Base-by-base conservation (phyloP, 2,888 invertebrate species). In the Tuta absoluta region DNA sequence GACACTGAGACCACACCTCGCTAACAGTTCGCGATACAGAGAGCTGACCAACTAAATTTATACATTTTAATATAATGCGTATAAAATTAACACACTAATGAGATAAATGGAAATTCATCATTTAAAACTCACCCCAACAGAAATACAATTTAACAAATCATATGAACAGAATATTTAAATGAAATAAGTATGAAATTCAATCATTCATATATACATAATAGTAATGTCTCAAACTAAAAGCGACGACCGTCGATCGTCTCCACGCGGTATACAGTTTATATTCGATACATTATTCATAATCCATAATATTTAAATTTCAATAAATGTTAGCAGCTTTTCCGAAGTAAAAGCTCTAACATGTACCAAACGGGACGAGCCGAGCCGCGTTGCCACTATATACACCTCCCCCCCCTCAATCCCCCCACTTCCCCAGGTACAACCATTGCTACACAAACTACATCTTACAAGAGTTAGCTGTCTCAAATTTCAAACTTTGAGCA, bases 11-110 rank as follows among this genome's bases (percentile, higher is more conserved):
- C n/a, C n/a, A n/a, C n/a, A n/a, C n/a, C n/a, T n/a, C n/a, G n/a
- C 66, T 70, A 71, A 71, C 69, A 75, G 76, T 78, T 84, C 80
- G 79, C 75, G 78, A 82, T 80, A 80, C 72, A 86, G 85, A 89
- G 89, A 89, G 86, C 85, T 77, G 79, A 80, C 74, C 72, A 83
- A 80, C 82, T 85, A 86, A 86, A 83, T 89, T 88, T 89, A 83
- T 87, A 89, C 87, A 89, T 88, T 86, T 87, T 85, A 87, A 81
- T 77, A 85, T 83, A 82, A 84, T 75, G 76, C 5, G 76, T 74
- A 72, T 70, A 71, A 84, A 76, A 79, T 75, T 77, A 80, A 80
- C 78, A 86, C 77, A 81, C 81, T 84, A 85, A 81, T 84, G 82
- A 81, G 81, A 87, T 82, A 82, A 81, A 80, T 78, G 77, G 78